phyloP scores from a whole-genome alignment of 2,797 vertebrate genomes.

The Gobio occitaniae region DNA sequence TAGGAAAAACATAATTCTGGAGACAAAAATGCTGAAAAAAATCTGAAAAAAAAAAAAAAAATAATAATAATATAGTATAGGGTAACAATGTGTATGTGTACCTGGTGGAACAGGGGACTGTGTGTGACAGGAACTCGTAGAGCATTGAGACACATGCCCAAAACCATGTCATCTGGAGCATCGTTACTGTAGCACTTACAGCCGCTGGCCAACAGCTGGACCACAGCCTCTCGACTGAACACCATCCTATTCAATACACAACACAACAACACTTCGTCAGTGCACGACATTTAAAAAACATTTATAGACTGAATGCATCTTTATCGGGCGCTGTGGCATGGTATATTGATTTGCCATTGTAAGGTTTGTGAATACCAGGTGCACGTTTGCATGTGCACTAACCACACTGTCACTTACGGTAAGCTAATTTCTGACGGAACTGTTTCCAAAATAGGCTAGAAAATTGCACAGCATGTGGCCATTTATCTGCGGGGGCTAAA shows the following conservation, averaged over 20 bases:
- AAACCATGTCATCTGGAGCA: constrained; percentile 96
- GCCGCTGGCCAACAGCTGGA: constrained; percentile 84
- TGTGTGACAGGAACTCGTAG: constrained; percentile 89
- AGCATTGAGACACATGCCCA: constrained; percentile 96
- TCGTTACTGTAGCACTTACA: constrained; percentile 96
- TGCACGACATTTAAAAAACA: background rate
- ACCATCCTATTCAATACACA: constrained; percentile 86
- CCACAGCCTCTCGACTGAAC: constrained; percentile 89
- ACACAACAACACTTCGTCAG: constrained; percentile 37
- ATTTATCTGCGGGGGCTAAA: background rate
- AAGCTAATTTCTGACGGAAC: background rate
- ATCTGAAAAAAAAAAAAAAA: background rate
- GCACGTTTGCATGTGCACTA: background rate
- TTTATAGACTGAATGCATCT: constrained; percentile 9
- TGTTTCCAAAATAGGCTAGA: background rate
- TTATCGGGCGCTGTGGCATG: background rate
- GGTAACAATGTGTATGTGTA: constrained; percentile 60
- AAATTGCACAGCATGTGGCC: background rate
- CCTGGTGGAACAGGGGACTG: constrained; percentile 96
- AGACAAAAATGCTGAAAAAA: background rate
- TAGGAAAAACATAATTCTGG: background rate
- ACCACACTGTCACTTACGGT: background rate
- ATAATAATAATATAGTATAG: background rate
- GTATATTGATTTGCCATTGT: background rate
- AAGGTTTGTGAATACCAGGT: background rate